Percentiles rank a stretch among this genome's conserved stretches.
Evolutionary conservation across 2,888 invertebrate species (phyloP).

Genomic region (Tetragonisca angustula): DNA sequence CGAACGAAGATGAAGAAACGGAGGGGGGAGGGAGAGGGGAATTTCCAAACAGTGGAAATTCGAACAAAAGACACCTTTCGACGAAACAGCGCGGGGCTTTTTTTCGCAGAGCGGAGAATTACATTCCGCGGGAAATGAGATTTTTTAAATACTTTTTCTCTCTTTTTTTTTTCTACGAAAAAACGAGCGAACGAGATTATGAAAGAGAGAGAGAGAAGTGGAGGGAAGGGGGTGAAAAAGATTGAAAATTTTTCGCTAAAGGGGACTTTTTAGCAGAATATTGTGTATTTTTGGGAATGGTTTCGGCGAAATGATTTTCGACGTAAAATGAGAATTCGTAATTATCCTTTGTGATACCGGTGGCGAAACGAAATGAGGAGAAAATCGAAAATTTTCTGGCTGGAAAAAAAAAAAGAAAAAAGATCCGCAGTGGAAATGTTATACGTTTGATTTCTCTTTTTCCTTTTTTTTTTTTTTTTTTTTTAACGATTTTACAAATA

Average conservation of each 20-base stretch:
- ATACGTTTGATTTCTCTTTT: not conserved
- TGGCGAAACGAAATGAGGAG: not conserved
- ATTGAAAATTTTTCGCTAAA: not conserved
- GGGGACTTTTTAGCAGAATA: not conserved
- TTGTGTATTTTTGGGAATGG: not conserved
- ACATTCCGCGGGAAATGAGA: not conserved
- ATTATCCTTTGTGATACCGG: not conserved
- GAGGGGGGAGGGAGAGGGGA: too few relatives aligned
- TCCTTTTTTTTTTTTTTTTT: too few relatives aligned
- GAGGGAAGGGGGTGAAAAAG: not conserved
- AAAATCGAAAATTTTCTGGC: constrained; percentile 3
- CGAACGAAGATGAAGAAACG: not conserved
- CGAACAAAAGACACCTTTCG: not conserved
- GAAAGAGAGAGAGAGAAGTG: not conserved
- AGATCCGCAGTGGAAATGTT: not conserved
- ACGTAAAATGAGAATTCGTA: constrained; percentile 8
- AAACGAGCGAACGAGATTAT: not conserved
- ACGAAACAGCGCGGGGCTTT: not conserved
- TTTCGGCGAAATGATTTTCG: not conserved
- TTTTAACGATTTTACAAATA: too few relatives aligned
- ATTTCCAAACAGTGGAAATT: not conserved
- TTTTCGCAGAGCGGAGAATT: too few relatives aligned
- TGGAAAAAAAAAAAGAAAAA: not conserved
- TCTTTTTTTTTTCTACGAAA: not conserved
- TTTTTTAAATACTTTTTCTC: not conserved